Evolutionary conservation across 1,140 invertebrate genomes (phyloP).

Genomic region (Zaprionus gabonicus): DNA sequence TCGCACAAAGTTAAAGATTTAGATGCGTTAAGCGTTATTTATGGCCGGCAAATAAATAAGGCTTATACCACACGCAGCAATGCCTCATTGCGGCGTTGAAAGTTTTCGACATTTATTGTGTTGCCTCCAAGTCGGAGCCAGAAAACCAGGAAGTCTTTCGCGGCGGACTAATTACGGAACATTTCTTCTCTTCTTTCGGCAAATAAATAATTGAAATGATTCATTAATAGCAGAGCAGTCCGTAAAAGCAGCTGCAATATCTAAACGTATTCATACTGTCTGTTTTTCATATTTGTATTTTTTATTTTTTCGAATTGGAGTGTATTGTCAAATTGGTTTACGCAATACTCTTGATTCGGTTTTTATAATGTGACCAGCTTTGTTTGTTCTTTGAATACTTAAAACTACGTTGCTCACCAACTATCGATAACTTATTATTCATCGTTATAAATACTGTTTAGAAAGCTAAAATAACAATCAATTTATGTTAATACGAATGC

Average conservation of each 20-base stretch:
- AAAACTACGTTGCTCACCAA: too few relatives aligned
- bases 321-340: too few relatives aligned
- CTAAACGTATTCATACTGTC: not conserved
- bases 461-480: slow-evolving; percentile 3
- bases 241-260: not conserved
- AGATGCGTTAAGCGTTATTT: slow-evolving; percentile 83
- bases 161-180: slow-evolving; percentile 26
- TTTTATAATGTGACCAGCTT: too few relatives aligned
- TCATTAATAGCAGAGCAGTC: slow-evolving; percentile 6
- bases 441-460: too few relatives aligned
- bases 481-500: slow-evolving; percentile 7
- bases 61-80: slow-evolving; percentile 83
- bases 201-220: slow-evolving; percentile 16
- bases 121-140: slow-evolving; percentile 22
- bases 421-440: too few relatives aligned
- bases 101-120: slow-evolving; percentile 80
- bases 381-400: too few relatives aligned
- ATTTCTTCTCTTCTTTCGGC: not conserved
- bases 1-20: slow-evolving; percentile 82
- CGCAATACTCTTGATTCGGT: too few relatives aligned
- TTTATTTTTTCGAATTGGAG: too few relatives aligned
- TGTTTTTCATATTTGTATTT: too few relatives aligned
- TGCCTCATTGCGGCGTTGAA: slow-evolving; percentile 81
- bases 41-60: slow-evolving; percentile 81
- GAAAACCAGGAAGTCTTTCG: not conserved